Conservation (phyloP, 2,888 invertebrate genomes). For the Erebia ligea region DNA sequence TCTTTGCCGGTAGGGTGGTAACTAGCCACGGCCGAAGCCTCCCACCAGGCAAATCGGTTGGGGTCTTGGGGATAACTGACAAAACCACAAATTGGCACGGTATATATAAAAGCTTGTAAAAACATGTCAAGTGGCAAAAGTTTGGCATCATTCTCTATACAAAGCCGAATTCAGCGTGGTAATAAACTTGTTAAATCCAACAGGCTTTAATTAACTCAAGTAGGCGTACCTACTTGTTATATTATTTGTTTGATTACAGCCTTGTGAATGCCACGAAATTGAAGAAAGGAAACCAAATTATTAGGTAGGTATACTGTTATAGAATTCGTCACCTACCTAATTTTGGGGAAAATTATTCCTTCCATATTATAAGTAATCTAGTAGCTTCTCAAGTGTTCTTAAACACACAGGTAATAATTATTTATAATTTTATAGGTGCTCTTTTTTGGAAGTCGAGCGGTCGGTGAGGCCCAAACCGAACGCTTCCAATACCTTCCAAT, state of each 20-base stretch:
- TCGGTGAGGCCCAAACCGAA: too few relatives aligned
- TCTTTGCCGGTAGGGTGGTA: too few relatives aligned
- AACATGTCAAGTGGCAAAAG: background rate
- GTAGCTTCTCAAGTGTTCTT: background rate
- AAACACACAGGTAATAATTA: background rate
- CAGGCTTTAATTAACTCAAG: conserved; percentile 4
- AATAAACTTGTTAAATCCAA: conserved; percentile 13
- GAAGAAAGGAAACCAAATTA: conserved; percentile 4
- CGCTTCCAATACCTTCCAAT: too few relatives aligned
- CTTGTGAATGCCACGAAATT: conserved; percentile 5
- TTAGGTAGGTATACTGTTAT: background rate
- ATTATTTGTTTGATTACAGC: conserved; percentile 10
- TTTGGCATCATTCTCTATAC: background rate
- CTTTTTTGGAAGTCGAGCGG: too few relatives aligned
- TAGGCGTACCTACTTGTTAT: conserved; percentile 7
- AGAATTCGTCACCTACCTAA: background rate
- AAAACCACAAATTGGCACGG: too few relatives aligned
- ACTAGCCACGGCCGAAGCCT: too few relatives aligned
- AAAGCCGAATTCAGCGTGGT: background rate
- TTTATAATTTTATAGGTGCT: too few relatives aligned
- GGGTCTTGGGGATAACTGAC: too few relatives aligned
- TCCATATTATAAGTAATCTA: too few relatives aligned
- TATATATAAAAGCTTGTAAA: too few relatives aligned
- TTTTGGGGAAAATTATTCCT: background rate
- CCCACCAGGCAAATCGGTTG: too few relatives aligned